Percentiles rank a stretch among this genome's conserved stretches.
These are phyloP conservation scores for Crotalus horridus DNA, from an alignment of 2,113 vertebrate genomes.

Conservation along the genomic window DNA sequence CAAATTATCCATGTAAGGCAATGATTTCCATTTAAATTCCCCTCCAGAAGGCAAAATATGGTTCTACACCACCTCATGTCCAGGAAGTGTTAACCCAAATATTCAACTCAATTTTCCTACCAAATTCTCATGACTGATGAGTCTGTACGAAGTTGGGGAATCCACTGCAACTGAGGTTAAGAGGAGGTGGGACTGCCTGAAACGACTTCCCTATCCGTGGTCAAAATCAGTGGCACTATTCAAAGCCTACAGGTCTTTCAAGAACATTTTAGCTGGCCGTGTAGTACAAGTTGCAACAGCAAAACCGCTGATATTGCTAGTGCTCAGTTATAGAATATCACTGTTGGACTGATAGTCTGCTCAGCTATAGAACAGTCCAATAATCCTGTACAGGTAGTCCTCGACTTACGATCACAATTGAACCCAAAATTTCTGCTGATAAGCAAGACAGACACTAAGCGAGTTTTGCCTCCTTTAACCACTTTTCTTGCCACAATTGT, in stretches of 20 bases:
- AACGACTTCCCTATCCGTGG: rapidly evolving
- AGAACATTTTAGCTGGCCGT: not conserved
- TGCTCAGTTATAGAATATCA: not conserved
- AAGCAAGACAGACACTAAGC: not conserved
- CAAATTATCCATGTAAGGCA: not conserved
- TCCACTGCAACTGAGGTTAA: not conserved
- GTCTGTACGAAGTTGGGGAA: not conserved
- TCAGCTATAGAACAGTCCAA: not conserved
- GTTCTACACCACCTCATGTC: not conserved
- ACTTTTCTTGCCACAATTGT: not conserved
- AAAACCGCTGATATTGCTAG: not conserved
- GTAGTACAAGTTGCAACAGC: not conserved
- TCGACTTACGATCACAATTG: too few species aligned
- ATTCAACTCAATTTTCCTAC: not conserved
- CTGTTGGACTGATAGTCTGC: not conserved
- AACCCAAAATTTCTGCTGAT: not conserved
- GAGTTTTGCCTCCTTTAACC: not conserved
- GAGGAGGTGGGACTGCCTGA: not conserved
- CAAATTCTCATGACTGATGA: not conserved
- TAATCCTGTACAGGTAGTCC: not conserved
- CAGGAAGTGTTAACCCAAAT: not conserved
- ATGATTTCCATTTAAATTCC: not conserved
- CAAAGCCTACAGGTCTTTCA: not conserved
- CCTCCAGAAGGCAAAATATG: not conserved
- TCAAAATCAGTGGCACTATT: not conserved